Percentiles rank a stretch among this genome's conserved stretches.
phyloP scores from a whole-genome alignment of 2,113 vertebrate genomes.

The Myanophis thanlyinensis region DNA sequence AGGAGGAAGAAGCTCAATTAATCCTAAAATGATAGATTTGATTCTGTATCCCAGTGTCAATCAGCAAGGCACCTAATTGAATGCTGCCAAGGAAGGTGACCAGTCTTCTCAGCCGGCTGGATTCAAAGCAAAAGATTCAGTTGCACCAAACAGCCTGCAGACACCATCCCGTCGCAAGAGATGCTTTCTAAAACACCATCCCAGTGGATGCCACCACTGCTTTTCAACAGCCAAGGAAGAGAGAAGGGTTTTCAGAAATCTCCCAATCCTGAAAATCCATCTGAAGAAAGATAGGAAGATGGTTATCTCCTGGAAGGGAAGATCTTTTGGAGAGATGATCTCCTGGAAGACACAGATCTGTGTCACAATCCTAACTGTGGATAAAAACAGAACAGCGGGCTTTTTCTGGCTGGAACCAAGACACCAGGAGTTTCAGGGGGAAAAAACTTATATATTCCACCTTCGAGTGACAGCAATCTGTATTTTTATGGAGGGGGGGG shows the following conservation, averaged over 20 bases:
- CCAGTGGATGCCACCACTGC: not conserved
- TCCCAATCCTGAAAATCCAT: constrained; percentile 43
- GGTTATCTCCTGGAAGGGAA: not conserved
- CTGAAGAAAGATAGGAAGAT: not conserved
- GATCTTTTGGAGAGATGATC: not conserved
- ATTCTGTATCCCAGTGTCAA: not conserved
- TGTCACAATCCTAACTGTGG: not conserved
- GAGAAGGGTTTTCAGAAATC: not conserved
- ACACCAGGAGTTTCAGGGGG: constrained; percentile 40
- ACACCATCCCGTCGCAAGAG: rapidly evolving
- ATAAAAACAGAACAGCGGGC: not conserved
- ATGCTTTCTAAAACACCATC: rapidly evolving
- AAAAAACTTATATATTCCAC: not conserved
- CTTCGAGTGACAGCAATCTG: constrained; percentile 39
- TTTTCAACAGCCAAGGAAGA: not conserved
- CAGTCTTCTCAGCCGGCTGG: not conserved
- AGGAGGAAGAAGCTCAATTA: not conserved
- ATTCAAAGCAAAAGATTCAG: not conserved
- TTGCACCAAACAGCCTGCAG: not conserved
- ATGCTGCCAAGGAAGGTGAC: not conserved
- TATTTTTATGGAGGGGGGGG: not conserved
- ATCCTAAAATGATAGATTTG: constrained; percentile 6
- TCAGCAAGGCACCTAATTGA: constrained; percentile 12
- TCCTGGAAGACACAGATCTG: not conserved
- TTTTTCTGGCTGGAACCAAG: not conserved